Evolutionary conservation across 2,797 vertebrate species (phyloP).

Genomic region (Xerus rutilus): DNA sequence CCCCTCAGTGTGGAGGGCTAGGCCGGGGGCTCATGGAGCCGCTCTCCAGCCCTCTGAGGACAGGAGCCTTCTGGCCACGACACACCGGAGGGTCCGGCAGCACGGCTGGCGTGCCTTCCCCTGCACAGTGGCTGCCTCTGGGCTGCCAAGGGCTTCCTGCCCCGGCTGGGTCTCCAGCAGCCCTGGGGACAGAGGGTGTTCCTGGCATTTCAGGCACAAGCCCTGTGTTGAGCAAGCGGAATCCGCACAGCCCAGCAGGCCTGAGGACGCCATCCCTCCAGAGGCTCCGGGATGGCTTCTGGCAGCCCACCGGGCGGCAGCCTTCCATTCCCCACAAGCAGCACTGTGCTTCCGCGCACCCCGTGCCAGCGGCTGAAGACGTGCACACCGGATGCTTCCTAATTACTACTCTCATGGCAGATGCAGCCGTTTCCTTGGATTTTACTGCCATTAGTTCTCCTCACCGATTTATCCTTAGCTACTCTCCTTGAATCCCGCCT

Average conservation of each 20-base stretch:
- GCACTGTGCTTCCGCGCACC: constrained; percentile 79
- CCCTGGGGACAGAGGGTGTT: neutral
- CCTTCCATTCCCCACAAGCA: constrained; percentile 68
- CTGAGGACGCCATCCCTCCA: neutral
- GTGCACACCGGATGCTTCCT: constrained; percentile 90
- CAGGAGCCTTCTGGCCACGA: neutral
- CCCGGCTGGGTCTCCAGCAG: neutral
- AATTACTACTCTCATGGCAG: constrained; percentile 90
- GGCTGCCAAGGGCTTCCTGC: neutral
- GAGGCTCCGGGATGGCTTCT: neutral
- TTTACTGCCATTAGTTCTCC: constrained; percentile 90
- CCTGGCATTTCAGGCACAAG: fast-evolving
- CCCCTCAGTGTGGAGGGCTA: neutral
- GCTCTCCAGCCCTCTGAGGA: neutral
- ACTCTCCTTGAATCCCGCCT: constrained; percentile 88
- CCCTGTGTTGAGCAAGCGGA: neutral
- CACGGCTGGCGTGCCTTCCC: fast-evolving
- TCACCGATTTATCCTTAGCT: constrained; percentile 91
- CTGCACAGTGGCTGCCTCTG: neutral
- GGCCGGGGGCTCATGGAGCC: neutral
- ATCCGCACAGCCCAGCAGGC: neutral
- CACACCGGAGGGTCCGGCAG: neutral
- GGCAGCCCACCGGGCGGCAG: neutral
- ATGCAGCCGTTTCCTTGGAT: constrained; percentile 89
- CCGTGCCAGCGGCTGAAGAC: constrained; percentile 89